These are phyloP conservation scores for Ammodytes dubius DNA, from an alignment of 2,113 vertebrate species.

Conservation along the genomic window DNA sequence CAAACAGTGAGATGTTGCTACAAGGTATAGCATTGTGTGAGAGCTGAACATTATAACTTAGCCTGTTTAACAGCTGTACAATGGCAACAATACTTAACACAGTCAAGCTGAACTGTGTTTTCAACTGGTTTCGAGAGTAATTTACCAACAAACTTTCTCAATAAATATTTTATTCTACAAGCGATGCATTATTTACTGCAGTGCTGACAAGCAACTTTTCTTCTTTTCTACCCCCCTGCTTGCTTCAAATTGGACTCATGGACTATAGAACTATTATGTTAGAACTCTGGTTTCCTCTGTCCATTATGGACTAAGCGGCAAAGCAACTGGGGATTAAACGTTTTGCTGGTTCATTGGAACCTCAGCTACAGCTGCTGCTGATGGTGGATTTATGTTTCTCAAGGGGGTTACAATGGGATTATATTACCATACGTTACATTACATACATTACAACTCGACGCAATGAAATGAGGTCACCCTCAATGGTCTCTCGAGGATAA, in stretches of 20 bases:
- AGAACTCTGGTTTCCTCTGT: not conserved
- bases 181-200: not conserved
- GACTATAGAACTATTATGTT: not conserved
- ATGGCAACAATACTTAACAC: not conserved
- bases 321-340: constrained; percentile 10
- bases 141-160: not conserved
- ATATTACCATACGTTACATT: constrained; percentile 11
- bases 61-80: not conserved
- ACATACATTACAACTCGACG: no score
- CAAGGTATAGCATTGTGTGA: not conserved
- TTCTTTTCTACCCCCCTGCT: not conserved
- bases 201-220: not conserved
- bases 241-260: constrained; percentile 26
- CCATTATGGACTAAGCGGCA: not conserved
- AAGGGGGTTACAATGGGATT: constrained; percentile 7
- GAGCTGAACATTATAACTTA: not conserved
- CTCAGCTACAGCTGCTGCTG: constrained; percentile 27
- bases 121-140: not conserved
- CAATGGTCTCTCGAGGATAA: no score
- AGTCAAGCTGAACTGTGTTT: not conserved
- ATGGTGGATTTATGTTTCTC: not conserved
- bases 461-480: no score
- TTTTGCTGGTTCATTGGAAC: constrained; percentile 40
- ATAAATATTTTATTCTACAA: not conserved
- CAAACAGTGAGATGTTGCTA: not conserved